A percentile compares a stretch with the other conserved stretches of the same genome.
Evolutionary conservation across 2,888 invertebrate genomes (phyloP).

Genomic region (Andrena camellia): DNA sequence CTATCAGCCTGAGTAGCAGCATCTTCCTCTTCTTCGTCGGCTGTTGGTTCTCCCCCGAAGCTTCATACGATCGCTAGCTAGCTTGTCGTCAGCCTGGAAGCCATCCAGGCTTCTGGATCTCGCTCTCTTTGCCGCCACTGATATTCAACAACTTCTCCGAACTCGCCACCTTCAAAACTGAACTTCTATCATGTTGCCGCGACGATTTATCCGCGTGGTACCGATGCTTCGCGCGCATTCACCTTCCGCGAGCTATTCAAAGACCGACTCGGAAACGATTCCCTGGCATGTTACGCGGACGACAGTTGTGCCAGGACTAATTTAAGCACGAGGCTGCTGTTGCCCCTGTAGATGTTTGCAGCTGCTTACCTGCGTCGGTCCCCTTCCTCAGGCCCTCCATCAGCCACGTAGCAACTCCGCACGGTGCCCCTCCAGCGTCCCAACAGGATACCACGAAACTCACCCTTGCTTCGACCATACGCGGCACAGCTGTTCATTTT

Average conservation of each 20-base stretch:
- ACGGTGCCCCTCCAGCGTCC: neutral
- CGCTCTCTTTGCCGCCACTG: neutral
- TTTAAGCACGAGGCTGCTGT: slow-evolving; percentile 79
- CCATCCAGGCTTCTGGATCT: slow-evolving; percentile 17
- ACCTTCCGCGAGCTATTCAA: neutral
- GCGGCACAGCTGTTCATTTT: neutral
- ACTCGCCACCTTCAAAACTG: neutral
- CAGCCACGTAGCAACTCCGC: slow-evolving; percentile 54
- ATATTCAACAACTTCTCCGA: neutral
- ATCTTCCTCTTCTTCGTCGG: slow-evolving; percentile 69
- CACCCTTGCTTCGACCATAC: neutral
- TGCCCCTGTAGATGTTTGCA: slow-evolving; percentile 76
- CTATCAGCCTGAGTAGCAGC: slow-evolving; percentile 73
- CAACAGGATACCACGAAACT: neutral
- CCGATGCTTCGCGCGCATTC: neutral
- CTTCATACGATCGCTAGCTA: slow-evolving; percentile 58
- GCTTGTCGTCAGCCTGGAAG: neutral
- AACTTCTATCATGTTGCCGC: neutral
- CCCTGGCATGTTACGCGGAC: slow-evolving; percentile 79
- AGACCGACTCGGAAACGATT: slow-evolving; percentile 36
- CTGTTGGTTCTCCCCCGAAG: slow-evolving; percentile 45
- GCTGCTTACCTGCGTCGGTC: slow-evolving; percentile 80
- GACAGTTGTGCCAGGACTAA: slow-evolving; percentile 85
- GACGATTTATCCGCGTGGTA: neutral
- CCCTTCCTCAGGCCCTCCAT: slow-evolving; percentile 60